Conservation (phyloP, 2,113 vertebrate species). For the Erythrolamprus reginae region DNA sequence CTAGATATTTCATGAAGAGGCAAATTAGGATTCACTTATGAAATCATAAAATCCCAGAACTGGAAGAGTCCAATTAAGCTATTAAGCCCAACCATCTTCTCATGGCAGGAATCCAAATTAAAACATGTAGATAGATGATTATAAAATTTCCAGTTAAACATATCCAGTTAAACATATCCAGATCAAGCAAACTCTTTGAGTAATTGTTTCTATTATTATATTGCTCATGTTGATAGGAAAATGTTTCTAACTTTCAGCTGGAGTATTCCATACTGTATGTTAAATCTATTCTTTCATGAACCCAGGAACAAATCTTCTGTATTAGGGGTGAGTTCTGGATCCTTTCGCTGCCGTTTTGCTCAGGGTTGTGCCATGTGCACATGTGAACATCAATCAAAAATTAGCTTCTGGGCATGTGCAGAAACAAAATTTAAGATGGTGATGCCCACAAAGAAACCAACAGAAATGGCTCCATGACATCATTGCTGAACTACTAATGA, state of each 20-base stretch:
- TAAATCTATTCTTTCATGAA: background rate
- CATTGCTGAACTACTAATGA: too few relatives aligned
- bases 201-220: background rate
- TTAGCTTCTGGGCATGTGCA: too few relatives aligned
- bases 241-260: background rate
- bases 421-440: too few relatives aligned
- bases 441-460: too few relatives aligned
- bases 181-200: background rate
- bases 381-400: too few relatives aligned
- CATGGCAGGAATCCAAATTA: background rate
- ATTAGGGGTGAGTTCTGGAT: background rate
- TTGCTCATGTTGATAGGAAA: background rate
- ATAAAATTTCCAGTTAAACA: background rate
- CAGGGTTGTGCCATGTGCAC: too few relatives aligned
- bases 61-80: background rate
- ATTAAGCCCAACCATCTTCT: background rate
- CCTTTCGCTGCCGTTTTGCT: too few relatives aligned
- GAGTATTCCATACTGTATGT: background rate
- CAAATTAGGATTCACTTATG: background rate
- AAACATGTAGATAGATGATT: background rate
- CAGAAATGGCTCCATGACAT: too few relatives aligned
- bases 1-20: background rate
- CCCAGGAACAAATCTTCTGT: background rate
- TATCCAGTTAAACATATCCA: background rate
- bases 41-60: background rate